phyloP scores from a whole-genome alignment of 1,140 invertebrate species.

The Thaumatotibia leucotreta region DNA sequence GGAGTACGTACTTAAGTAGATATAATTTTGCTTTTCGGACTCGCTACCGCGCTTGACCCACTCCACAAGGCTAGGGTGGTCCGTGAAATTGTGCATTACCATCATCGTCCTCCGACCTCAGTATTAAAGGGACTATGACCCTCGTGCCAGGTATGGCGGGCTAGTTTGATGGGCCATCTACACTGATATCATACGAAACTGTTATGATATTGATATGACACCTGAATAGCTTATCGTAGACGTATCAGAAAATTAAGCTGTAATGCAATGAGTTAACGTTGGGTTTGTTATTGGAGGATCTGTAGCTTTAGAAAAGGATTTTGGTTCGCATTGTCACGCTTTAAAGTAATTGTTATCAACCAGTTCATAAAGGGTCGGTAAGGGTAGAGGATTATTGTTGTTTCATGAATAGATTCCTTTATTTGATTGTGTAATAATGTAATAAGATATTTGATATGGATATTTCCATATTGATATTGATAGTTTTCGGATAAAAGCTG shows the following conservation, averaged over 20 bases:
- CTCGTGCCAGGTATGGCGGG: constrained; percentile 29
- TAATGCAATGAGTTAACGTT: background rate
- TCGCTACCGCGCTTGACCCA: constrained; percentile 18
- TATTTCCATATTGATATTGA: background rate
- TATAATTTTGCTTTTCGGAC: background rate
- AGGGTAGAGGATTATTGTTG: background rate
- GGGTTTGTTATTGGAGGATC: background rate
- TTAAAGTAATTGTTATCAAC: background rate
- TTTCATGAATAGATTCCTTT: background rate
- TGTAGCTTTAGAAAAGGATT: background rate
- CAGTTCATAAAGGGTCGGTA: background rate
- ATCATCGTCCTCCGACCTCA: constrained; percentile 55
- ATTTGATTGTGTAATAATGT: background rate
- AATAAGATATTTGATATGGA: background rate
- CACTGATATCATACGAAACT: background rate
- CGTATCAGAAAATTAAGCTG: background rate
- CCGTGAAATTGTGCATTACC: constrained; percentile 64
- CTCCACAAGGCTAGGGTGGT: constrained; percentile 29
- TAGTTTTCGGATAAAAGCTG: no score
- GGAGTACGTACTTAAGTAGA: no score
- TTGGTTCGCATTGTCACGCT: background rate
- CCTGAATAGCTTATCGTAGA: background rate
- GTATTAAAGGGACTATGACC: constrained; percentile 57
- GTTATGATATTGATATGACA: background rate
- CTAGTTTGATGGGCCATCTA: background rate